These are phyloP conservation scores for Paradoxurus hermaphroditus DNA, from an alignment of 2,113 vertebrate genomes.

Conservation along the genomic window DNA sequence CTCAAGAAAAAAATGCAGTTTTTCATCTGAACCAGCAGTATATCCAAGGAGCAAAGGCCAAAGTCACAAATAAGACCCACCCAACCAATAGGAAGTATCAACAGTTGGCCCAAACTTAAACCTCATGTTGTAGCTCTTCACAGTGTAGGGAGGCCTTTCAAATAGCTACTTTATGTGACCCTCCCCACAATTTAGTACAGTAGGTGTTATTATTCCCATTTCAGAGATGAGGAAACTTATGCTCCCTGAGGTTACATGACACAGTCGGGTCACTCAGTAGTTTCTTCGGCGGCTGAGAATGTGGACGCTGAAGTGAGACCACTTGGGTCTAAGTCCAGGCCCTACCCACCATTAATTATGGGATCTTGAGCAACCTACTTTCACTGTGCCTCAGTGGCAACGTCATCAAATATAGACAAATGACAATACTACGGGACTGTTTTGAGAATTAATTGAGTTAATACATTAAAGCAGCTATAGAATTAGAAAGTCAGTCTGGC, in stretches of 20 bases:
- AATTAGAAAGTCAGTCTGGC: background rate
- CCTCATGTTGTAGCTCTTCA: background rate
- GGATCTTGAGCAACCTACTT: background rate
- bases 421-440: too few relatives aligned
- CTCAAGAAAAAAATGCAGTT: background rate
- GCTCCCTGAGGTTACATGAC: background rate
- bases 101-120: background rate
- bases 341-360: background rate
- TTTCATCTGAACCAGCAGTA: background rate
- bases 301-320: background rate
- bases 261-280: too few relatives aligned
- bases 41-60: background rate
- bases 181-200: background rate
- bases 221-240: background rate
- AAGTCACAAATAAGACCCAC: background rate
- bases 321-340: background rate
- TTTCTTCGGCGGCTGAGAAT: background rate
- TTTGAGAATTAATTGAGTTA: background rate
- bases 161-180: background rate
- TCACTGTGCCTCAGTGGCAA: background rate
- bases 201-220: background rate
- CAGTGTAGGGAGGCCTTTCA: background rate
- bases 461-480: background rate
- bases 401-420: background rate
- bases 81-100: background rate